Conservation (phyloP, 2,888 invertebrate species). For the Oeneis ivallda region DNA sequence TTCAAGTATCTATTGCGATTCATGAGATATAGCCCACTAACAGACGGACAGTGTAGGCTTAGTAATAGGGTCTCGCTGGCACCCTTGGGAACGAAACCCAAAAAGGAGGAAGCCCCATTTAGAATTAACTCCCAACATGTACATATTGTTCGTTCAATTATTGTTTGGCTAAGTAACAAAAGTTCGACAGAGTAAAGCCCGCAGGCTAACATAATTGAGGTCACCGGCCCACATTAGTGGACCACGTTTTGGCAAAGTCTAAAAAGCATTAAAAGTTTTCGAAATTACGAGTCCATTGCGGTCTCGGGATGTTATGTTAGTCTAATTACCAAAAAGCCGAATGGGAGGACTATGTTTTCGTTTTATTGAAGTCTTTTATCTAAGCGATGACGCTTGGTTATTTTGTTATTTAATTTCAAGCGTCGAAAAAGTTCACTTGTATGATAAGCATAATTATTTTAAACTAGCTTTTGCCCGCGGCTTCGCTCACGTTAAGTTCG, state of each 20-base stretch:
- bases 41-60: too few relatives aligned
- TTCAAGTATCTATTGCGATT: too few relatives aligned
- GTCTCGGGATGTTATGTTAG: slow-evolving; percentile 8
- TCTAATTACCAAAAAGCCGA: slow-evolving; percentile 25
- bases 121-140: neutral
- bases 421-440: too few relatives aligned
- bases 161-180: slow-evolving; percentile 16
- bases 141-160: slow-evolving; percentile 14
- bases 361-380: slow-evolving; percentile 1
- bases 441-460: too few relatives aligned
- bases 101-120: slow-evolving; percentile 2
- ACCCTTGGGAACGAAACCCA: too few relatives aligned
- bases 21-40: too few relatives aligned
- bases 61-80: too few relatives aligned
- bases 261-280: slow-evolving; percentile 26
- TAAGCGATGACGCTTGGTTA: too few relatives aligned
- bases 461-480: too few relatives aligned
- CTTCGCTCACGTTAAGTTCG: too few relatives aligned
- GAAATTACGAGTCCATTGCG: slow-evolving; percentile 23
- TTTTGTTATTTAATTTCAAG: too few relatives aligned
- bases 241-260: slow-evolving; percentile 25
- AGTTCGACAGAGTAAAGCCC: slow-evolving; percentile 14
- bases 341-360: neutral
- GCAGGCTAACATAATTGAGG: slow-evolving; percentile 14
- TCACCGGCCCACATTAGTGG: slow-evolving; percentile 20